Percentiles rank a stretch among this genome's conserved stretches.
Evolutionary conservation across 2,888 invertebrate species (phyloP).

Genomic region (Dromius quadrimaculatus): DNA sequence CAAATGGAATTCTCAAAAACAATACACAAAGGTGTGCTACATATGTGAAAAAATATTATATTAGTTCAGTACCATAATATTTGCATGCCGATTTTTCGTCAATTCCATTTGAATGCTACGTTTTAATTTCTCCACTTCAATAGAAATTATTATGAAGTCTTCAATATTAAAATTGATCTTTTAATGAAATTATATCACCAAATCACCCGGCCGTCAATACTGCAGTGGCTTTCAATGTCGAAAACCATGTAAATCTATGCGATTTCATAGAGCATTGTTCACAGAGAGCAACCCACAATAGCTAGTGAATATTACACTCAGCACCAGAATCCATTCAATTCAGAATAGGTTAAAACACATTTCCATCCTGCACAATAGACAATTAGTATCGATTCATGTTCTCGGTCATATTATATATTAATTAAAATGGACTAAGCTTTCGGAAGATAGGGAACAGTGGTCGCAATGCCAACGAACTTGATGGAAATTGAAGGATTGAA

Average conservation of each 20-base stretch:
- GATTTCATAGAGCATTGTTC: slow-evolving; percentile 45
- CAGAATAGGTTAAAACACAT: slow-evolving; percentile 42
- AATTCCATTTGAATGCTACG: too few species aligned
- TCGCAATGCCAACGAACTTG: not conserved
- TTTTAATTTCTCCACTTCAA: too few species aligned
- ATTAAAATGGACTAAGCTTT: slow-evolving; percentile 46
- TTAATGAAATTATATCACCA: too few species aligned
- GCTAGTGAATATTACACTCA: slow-evolving; percentile 47
- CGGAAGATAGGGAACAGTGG: too few species aligned
- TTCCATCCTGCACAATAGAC: slow-evolving; percentile 44
- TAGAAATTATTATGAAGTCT: too few species aligned
- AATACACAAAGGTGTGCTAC: too few species aligned
- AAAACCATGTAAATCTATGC: slow-evolving; percentile 44
- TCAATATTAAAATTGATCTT: too few species aligned
- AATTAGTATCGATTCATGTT: slow-evolving; percentile 49
- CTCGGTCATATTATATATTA: slow-evolving; percentile 40
- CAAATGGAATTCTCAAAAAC: too few species aligned
- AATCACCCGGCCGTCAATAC: too few species aligned
- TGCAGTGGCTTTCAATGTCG: not conserved
- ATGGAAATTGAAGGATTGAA: slow-evolving; percentile 25
- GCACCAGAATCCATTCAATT: slow-evolving; percentile 19
- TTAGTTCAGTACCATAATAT: too few species aligned
- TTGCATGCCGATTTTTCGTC: too few species aligned
- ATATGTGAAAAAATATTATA: too few species aligned
- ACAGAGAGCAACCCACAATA: slow-evolving; percentile 7